Conservation (phyloP, 2,113 vertebrate genomes). For the Alligator mississippiensis region DNA sequence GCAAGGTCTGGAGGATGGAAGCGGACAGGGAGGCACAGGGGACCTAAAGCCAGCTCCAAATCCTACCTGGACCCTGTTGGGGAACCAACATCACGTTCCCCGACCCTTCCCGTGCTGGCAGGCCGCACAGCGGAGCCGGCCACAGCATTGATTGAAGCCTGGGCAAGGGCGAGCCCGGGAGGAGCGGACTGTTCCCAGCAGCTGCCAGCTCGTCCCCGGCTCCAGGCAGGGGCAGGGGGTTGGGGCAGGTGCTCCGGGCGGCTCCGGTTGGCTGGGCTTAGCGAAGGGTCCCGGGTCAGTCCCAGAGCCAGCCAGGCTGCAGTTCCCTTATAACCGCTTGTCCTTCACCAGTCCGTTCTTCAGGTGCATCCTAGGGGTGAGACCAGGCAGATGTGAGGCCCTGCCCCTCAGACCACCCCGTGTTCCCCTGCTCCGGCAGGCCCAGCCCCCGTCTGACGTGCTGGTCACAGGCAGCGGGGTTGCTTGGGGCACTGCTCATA, state of each 20-base stretch:
- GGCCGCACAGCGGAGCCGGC: background rate
- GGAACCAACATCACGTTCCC: background rate
- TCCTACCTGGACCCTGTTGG: constrained; percentile 3
- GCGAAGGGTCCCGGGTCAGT: background rate
- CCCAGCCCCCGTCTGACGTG: rapidly evolving
- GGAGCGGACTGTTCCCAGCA: background rate
- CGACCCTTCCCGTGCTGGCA: background rate
- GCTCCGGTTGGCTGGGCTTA: background rate
- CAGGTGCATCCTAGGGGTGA: constrained; percentile 75
- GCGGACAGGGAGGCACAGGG: background rate
- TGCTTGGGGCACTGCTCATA: background rate
- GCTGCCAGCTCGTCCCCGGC: background rate
- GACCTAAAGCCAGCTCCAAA: constrained; percentile 38
- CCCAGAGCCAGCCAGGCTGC: background rate
- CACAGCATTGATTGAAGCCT: background rate
- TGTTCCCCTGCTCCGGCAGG: background rate
- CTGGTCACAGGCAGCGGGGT: rapidly evolving
- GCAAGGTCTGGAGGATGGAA: background rate
- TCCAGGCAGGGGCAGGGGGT: background rate
- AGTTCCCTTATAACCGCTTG: constrained; percentile 81
- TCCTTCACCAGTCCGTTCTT: constrained; percentile 89
- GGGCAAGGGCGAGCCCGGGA: background rate
- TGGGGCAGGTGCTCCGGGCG: background rate
- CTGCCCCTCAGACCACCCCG: rapidly evolving
- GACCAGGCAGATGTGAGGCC: background rate